Conservation (phyloP, 2,113 vertebrate genomes). For the Egretta garzetta region DNA sequence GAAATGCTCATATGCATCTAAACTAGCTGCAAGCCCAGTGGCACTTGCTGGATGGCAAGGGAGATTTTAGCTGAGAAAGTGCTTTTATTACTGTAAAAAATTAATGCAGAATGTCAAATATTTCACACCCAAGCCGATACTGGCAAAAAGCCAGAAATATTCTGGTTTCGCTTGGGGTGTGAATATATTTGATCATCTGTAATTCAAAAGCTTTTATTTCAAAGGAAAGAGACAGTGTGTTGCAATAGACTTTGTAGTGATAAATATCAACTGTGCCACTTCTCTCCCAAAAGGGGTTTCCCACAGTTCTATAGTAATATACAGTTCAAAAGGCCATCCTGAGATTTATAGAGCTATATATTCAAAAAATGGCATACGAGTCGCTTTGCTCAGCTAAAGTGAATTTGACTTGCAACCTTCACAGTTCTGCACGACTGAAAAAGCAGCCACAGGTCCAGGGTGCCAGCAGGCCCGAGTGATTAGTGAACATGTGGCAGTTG, state of each 20-base stretch:
- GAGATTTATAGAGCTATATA: slow-evolving; percentile 47
- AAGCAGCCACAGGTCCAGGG: background rate
- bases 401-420: background rate
- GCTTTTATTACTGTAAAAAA: slow-evolving; percentile 49
- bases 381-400: background rate
- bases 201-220: slow-evolving; percentile 65
- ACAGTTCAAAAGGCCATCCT: slow-evolving; percentile 60
- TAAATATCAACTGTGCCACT: slow-evolving; percentile 61
- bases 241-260: slow-evolving; percentile 60
- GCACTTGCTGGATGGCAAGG: slow-evolving; percentile 6
- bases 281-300: slow-evolving; percentile 68
- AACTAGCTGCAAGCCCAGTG: background rate
- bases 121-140: slow-evolving; percentile 52
- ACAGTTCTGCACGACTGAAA: background rate
- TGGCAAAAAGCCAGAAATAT: slow-evolving; percentile 53
- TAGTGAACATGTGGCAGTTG: background rate
- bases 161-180: slow-evolving; percentile 61
- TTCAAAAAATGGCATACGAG: background rate
- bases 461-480: background rate
- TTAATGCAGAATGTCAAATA: slow-evolving; percentile 58
- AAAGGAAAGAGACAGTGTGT: slow-evolving; percentile 52
- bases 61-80: slow-evolving; percentile 45
- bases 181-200: slow-evolving; percentile 63
- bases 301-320: slow-evolving; percentile 48
- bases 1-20: background rate